These are phyloP conservation scores for Scaptomyza montana DNA, from an alignment of 1,140 invertebrate species.

Conservation along the genomic window DNA sequence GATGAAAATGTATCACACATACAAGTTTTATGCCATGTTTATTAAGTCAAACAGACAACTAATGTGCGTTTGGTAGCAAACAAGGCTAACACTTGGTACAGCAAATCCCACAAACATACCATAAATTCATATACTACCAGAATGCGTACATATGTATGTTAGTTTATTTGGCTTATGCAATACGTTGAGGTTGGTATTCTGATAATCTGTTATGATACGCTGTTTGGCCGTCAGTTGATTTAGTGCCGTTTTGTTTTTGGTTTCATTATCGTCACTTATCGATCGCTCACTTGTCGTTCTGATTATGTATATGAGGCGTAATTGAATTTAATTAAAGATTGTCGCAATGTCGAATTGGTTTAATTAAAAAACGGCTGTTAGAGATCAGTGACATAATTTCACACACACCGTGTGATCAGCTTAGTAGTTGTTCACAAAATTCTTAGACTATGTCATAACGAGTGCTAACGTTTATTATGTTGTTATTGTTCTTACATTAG, in stretches of 20 bases:
- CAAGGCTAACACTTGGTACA: slow-evolving; percentile 1
- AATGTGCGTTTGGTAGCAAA: slow-evolving; percentile 7
- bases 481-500: slow-evolving; percentile 11
- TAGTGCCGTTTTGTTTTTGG: slow-evolving; percentile 10
- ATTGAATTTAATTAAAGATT: slow-evolving; percentile 73
- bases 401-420: slow-evolving; percentile 26
- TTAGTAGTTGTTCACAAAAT: slow-evolving; percentile 27
- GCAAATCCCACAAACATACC: slow-evolving; percentile 14
- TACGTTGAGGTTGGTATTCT: slow-evolving; percentile 3
- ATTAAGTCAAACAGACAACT: slow-evolving; percentile 20
- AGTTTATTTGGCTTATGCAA: background rate
- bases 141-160: background rate
- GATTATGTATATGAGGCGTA: slow-evolving; percentile 57
- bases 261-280: slow-evolving; percentile 45
- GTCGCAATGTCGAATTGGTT: slow-evolving; percentile 46
- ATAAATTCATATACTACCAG: slow-evolving; percentile 17
- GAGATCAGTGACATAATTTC: slow-evolving; percentile 40
- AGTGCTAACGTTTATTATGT: slow-evolving; percentile 5
- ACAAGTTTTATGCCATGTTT: slow-evolving; percentile 32
- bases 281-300: slow-evolving; percentile 35
- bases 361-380: slow-evolving; percentile 48
- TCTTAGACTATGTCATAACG: slow-evolving; percentile 51
- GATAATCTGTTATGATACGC: slow-evolving; percentile 59
- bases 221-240: slow-evolving; percentile 28
- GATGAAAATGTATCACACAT: slow-evolving; percentile 16